Conservation (phyloP, 2,888 invertebrate species). For the Lasioglossum calceatum region DNA sequence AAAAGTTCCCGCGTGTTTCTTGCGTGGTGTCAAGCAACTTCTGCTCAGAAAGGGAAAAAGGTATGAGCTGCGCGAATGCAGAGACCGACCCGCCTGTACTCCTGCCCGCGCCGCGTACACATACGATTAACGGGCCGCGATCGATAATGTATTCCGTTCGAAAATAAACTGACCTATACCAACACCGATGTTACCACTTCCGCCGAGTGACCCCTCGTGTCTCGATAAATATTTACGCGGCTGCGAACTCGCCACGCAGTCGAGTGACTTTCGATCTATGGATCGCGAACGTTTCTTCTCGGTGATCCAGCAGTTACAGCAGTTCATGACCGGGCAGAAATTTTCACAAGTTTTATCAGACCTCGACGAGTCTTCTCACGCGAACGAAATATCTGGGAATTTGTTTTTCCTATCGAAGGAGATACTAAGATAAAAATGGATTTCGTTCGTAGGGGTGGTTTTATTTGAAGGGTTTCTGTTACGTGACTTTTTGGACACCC, state of each 20-base stretch:
- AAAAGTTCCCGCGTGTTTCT: background rate
- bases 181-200: constrained; percentile 79
- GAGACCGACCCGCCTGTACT: background rate
- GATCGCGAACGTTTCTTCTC: constrained; percentile 5
- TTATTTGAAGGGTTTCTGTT: background rate
- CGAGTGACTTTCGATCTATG: constrained; percentile 26
- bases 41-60: background rate
- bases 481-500: background rate
- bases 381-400: background rate
- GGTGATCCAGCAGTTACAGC: background rate
- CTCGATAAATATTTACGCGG: constrained; percentile 79
- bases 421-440: background rate
- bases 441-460: background rate
- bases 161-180: constrained; percentile 81
- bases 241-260: constrained; percentile 36
- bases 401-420: background rate
- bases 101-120: constrained; percentile 26
- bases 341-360: background rate
- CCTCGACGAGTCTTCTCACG: background rate
- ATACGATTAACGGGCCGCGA: constrained; percentile 65
- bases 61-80: background rate
- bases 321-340: background rate
- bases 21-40: background rate
- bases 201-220: constrained; percentile 78
- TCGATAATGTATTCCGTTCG: constrained; percentile 74